Percentiles rank a stretch among this genome's conserved stretches.
These are phyloP conservation scores for Diachasmimorpha longicaudata DNA, from an alignment of 1,140 invertebrate species.

Conservation along the genomic window DNA sequence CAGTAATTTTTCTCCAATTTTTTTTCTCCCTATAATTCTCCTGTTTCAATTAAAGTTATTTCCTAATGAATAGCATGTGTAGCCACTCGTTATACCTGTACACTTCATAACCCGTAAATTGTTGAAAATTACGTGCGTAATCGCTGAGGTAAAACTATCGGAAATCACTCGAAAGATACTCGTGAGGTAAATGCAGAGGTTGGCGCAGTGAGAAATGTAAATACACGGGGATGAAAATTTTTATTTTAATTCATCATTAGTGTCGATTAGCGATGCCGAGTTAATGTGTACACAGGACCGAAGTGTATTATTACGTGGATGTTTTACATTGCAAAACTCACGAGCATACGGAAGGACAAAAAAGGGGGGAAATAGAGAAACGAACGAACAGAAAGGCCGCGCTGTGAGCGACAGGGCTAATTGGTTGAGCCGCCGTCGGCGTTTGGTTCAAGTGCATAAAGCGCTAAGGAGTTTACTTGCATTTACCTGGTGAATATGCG, in stretches of 20 bases:
- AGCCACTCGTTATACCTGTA: too few relatives aligned
- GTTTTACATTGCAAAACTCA: constrained; percentile 2
- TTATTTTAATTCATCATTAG: constrained; percentile 33
- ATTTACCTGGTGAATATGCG: neutral
- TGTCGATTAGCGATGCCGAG: constrained; percentile 20
- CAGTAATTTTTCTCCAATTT: too few relatives aligned
- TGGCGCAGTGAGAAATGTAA: neutral
- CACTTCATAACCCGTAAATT: too few relatives aligned
- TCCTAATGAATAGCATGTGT: too few relatives aligned
- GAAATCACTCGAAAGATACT: neutral
- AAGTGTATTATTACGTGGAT: constrained; percentile 14
- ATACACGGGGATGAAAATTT: constrained; percentile 7
- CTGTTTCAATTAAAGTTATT: too few relatives aligned
- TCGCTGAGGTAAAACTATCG: neutral
- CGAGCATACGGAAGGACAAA: neutral
- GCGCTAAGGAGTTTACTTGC: neutral
- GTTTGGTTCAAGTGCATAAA: neutral
- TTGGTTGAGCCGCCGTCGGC: constrained; percentile 7
- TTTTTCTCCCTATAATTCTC: too few relatives aligned
- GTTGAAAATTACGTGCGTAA: too few relatives aligned
- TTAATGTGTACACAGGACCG: neutral
- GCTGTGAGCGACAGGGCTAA: constrained; percentile 13
- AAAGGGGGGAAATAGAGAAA: constrained; percentile 9
- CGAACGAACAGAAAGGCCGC: neutral
- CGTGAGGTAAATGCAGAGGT: neutral